These are phyloP conservation scores for Troilus luridus DNA, from an alignment of 2,888 invertebrate genomes.

Conservation along the genomic window DNA sequence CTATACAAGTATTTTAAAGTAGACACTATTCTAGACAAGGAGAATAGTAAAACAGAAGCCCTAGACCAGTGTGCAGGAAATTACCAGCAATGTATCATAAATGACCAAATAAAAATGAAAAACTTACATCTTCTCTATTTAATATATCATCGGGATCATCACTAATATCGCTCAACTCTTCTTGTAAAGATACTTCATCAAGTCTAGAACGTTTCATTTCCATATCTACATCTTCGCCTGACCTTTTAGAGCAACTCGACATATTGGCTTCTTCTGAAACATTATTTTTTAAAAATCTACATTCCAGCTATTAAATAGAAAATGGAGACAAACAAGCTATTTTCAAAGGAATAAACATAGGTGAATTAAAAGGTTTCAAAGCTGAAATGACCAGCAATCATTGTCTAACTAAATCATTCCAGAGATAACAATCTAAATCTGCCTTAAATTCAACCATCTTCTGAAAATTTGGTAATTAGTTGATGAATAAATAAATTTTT, in stretches of 20 bases:
- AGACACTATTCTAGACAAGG: too few species aligned
- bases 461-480: too few species aligned
- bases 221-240: constrained; percentile 45
- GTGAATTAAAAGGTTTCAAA: neutral
- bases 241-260: constrained; percentile 54
- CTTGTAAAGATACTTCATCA: constrained; percentile 66
- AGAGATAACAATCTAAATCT: too few species aligned
- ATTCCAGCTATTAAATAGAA: neutral
- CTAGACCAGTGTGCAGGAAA: too few species aligned
- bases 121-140: constrained; percentile 79
- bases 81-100: too few species aligned
- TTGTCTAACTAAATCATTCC: too few species aligned
- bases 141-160: constrained; percentile 91
- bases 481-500: too few species aligned
- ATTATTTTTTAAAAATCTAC: neutral
- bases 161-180: constrained; percentile 88
- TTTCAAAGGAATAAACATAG: neutral
- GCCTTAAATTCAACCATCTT: too few species aligned
- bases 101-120: neutral
- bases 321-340: neutral
- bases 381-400: neutral
- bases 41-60: too few species aligned
- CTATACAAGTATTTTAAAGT: too few species aligned
- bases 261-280: constrained; percentile 51
- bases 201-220: constrained; percentile 69